Evolutionary conservation across 37 sponge, comb jelly and placozoan genomes (phyloP).

Genomic region (Oscarella lobularis): DNA sequence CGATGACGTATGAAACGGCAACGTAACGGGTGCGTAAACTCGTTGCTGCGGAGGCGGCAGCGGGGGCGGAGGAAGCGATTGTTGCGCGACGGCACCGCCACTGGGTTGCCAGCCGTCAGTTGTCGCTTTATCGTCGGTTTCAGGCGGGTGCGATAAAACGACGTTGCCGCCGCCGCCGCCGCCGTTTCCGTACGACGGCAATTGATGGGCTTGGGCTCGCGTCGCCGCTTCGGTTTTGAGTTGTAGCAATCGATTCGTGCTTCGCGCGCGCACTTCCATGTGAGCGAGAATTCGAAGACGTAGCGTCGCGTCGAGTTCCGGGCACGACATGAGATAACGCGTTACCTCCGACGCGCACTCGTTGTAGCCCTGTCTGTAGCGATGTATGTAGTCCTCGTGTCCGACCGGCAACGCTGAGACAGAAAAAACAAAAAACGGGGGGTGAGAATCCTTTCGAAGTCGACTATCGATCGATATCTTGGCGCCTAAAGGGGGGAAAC

Average conservation of each 20-base stretch:
- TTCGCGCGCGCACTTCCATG: neutral
- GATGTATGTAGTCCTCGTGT: neutral
- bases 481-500: too few species aligned
- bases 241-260: neutral
- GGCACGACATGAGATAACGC: neutral
- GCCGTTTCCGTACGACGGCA: neutral
- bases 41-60: neutral
- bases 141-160: neutral
- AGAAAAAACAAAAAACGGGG: too few species aligned
- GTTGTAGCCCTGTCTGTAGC: neutral
- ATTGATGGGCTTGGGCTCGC: neutral
- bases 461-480: too few species aligned
- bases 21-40: neutral
- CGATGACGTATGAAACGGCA: neutral
- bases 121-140: neutral
- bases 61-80: too few species aligned
- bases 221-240: neutral
- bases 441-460: too few species aligned
- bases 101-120: slow-evolving; percentile 1
- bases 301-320: neutral
- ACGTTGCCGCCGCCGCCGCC: neutral
- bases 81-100: too few species aligned
- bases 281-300: neutral
- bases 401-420: neutral
- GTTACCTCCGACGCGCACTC: slow-evolving; percentile 8